Percentiles rank a stretch among this genome's conserved stretches.
phyloP scores from a whole-genome alignment of 2,888 invertebrate genomes.

The Mechanitis mazaeus region DNA sequence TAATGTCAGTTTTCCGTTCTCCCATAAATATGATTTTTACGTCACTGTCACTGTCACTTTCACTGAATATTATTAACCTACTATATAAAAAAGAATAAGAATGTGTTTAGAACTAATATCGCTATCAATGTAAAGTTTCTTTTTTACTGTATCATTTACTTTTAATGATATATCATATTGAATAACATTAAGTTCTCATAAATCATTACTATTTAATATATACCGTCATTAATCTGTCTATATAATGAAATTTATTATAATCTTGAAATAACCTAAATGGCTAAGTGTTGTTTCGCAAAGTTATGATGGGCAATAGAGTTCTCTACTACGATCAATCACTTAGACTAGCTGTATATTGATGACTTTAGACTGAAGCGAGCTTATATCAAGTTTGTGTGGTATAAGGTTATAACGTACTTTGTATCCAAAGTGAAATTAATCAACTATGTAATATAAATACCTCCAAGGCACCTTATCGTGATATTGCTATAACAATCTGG shows the following conservation, averaged over 20 bases:
- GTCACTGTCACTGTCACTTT: no score
- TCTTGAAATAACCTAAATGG: constrained; percentile 15
- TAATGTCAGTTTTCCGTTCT: no score
- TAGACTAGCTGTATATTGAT: constrained; percentile 31
- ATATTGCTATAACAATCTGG: no score
- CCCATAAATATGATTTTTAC: no score
- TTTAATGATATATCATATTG: background rate
- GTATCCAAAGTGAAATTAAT: constrained; percentile 1
- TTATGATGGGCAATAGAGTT: constrained; percentile 23
- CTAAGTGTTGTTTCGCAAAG: constrained; percentile 17
- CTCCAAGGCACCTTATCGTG: no score
- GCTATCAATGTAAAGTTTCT: no score
- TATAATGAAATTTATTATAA: constrained; percentile 16
- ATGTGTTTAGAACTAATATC: no score
- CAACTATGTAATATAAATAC: no score
- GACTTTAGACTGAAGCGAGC: constrained; percentile 13
- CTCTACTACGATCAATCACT: constrained; percentile 54
- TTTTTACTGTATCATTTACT: background rate
- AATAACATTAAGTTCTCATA: background rate
- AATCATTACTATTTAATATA: background rate
- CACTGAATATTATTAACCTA: no score
- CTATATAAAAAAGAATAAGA: no score
- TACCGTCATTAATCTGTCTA: constrained; percentile 3
- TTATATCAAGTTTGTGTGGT: background rate
- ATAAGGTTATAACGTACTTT: constrained; percentile 5